Percentiles rank a stretch among this genome's conserved stretches.
phyloP scores from a whole-genome alignment of 2,113 vertebrate species.

The Etia nguti region DNA sequence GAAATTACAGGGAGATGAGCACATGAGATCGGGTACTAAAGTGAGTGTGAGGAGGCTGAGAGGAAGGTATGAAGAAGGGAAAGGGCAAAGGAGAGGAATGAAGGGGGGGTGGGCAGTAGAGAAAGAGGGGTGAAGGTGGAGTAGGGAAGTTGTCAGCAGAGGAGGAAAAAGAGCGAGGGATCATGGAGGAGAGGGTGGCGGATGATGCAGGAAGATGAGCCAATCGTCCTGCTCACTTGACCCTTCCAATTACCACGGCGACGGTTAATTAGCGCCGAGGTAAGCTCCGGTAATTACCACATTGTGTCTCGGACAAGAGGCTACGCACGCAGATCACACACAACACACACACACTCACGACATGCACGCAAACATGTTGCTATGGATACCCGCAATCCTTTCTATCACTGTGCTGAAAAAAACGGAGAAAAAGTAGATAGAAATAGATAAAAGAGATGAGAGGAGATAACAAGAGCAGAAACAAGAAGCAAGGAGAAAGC shows the following conservation, averaged over 20 bases:
- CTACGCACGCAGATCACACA: slow-evolving; percentile 34
- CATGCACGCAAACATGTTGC: slow-evolving; percentile 63
- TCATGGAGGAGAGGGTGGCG: slow-evolving; percentile 24
- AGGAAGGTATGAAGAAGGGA: background rate
- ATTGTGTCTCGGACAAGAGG: slow-evolving; percentile 76
- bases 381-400: slow-evolving; percentile 71
- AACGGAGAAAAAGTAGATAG: slow-evolving; percentile 36
- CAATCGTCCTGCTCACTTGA: slow-evolving; percentile 75
- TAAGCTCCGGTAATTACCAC: slow-evolving; percentile 76
- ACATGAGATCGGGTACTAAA: background rate
- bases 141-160: slow-evolving; percentile 29
- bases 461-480: slow-evolving; percentile 35
- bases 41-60: background rate
- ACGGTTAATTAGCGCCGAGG: slow-evolving; percentile 75
- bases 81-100: background rate
- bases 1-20: background rate
- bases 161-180: slow-evolving; percentile 25
- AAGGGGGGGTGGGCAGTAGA: background rate
- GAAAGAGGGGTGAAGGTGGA: slow-evolving; percentile 33
- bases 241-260: slow-evolving; percentile 74
- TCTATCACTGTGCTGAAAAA: slow-evolving; percentile 36
- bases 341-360: background rate
- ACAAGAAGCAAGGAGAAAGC: slow-evolving; percentile 24
- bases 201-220: slow-evolving; percentile 64
- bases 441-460: slow-evolving; percentile 59